Evolutionary conservation across 2,113 vertebrate species (phyloP).

Genomic region (Hystrix brachyura): DNA sequence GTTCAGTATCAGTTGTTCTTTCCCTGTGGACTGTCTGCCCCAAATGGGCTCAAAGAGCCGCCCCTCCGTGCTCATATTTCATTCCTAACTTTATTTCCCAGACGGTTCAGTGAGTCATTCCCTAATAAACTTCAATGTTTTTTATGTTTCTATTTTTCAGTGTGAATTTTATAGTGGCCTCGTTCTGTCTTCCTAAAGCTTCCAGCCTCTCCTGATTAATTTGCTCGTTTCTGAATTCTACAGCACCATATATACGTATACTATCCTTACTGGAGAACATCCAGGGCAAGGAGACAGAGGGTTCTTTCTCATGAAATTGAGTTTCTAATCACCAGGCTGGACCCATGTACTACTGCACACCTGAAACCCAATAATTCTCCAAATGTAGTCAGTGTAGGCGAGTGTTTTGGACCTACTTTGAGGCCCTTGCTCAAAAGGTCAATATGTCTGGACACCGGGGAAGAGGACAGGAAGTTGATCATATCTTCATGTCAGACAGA

Average conservation of each 20-base stretch:
- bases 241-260: not conserved
- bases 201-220: not conserved
- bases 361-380: not conserved
- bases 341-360: not conserved
- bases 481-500: not conserved
- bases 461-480: not conserved
- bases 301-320: not conserved
- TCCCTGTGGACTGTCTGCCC: not conserved
- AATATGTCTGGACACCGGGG: not conserved
- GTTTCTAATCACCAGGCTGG: not conserved
- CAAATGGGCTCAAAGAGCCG: not conserved
- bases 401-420: not conserved
- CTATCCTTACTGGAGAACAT: not conserved
- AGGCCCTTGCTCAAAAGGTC: not conserved
- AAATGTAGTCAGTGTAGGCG: not conserved
- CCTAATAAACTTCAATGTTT: not conserved
- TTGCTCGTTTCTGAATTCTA: not conserved
- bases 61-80: not conserved
- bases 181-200: not conserved
- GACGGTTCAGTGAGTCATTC: not conserved
- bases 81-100: not conserved
- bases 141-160: not conserved
- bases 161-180: not conserved
- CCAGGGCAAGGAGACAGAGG: not conserved
- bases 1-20: not conserved